A percentile compares a stretch with the other conserved stretches of the same genome.
These are phyloP conservation scores for Melanaphis sacchari DNA, from an alignment of 1,140 invertebrate species.

Conservation along the genomic window DNA sequence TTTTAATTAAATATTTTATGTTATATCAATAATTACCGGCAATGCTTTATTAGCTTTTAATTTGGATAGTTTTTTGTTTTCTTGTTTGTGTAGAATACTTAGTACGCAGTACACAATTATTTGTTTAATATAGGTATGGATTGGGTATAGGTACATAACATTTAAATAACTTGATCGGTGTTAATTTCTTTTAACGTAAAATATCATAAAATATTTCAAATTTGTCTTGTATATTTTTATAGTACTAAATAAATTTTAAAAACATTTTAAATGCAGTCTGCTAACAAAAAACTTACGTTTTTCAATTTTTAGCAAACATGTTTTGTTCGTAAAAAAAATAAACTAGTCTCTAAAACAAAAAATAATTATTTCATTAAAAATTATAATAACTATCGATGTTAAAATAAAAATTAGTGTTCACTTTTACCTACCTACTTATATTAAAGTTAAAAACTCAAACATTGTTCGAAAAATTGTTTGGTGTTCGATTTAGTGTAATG, in stretches of 20 bases:
- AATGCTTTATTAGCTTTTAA: background rate
- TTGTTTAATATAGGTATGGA: background rate
- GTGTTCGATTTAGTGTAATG: background rate
- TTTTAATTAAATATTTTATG: conserved; percentile 1
- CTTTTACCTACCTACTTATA: background rate
- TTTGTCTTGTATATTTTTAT: background rate
- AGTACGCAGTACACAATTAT: no score
- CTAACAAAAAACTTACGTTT: background rate
- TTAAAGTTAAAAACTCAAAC: background rate
- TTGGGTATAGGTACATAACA: background rate
- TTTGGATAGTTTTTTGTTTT: background rate
- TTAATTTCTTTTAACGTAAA: background rate
- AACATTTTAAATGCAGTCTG: background rate
- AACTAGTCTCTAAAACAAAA: no score
- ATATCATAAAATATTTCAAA: background rate
- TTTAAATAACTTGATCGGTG: background rate
- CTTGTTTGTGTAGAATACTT: no score
- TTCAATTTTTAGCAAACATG: background rate
- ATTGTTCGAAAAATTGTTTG: background rate
- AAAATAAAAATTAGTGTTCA: background rate
- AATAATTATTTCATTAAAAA: no score
- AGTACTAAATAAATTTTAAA: background rate
- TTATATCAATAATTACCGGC: background rate
- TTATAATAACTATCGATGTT: no score
- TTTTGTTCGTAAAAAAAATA: no score